Base-by-base conservation (phyloP, 2,113 vertebrate species). In the Manacus vitellinus region DNA sequence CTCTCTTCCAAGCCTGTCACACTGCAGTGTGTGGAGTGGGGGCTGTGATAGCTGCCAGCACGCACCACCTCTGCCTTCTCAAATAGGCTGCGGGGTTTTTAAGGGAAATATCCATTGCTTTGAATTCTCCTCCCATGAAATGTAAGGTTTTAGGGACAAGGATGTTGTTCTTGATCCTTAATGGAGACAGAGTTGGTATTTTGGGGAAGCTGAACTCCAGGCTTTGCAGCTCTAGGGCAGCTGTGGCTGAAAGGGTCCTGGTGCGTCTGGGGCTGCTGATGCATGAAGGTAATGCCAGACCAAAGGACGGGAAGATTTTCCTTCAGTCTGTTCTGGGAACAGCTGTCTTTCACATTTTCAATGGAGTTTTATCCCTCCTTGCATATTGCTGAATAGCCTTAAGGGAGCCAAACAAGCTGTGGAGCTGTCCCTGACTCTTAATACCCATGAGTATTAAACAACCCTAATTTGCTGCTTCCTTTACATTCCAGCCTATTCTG, bases 21-120 rank as follows among this genome's bases (percentile, higher is more conserved):
- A 21, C 41, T 58, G 94, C 72, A 46, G 44, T 25, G 65, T 61
- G 63, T 39, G 81, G 44, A 51, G 46, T 54, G 87, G 76, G 73
- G 73, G 68, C 85, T 90, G 63, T 90, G 92, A 86, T 12, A 78
- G 92, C 82, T 90, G 86, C 82, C 85, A 92, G 71, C 85, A 82
- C 49, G 43, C 63, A 76, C 59, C 68, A 84, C 77, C 89, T 79
- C 77, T 80, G 68, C 89, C 63, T 94, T 87, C 43, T 28, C n/a
- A 89, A 83, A 87, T 56, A 88, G 52, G 30, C 65, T 80, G 14
- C 14, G 47, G 54, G 25, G 1, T 18, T 54, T 82, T 67, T 12
- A 79, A 56, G 52, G 61, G 47, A 75, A 92, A 76, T 51, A 77
- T 47, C 61, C 39, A 52, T 43, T 68, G 41, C 49, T 77, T 67